Evolutionary conservation across 2,113 vertebrate species (phyloP), one percentile per base, ranked within the genome.

Genomic region (Eleginops maclovinus): DNA sequence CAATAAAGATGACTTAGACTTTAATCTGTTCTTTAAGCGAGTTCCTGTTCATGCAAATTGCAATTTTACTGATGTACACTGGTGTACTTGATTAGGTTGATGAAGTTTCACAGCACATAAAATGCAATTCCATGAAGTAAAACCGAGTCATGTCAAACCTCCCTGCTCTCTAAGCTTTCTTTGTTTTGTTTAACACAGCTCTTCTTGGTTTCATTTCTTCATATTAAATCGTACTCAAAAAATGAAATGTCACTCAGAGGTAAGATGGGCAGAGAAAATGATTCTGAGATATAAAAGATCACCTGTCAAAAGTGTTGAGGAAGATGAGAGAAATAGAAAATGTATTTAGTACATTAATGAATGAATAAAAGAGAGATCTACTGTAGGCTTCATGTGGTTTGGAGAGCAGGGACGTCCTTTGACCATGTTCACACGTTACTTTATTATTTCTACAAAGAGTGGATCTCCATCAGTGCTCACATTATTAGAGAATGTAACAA

Each of bases 401-500:
- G 24, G 43, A 24, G 16, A 12, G 3, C 10, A 41, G 15, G 10
- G 16, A 41, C 1, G 16, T 44, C 44, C 12, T 65, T 44, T 44
- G 36, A 64, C 55, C 36, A 46, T n/a, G 16, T n/a, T 62, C 14
- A 46, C 2, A n/a, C 5, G 19, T 24, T 54, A 14, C 9, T 69
- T 21, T 3, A 2, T 71, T 65, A 51, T 24, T 36, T 14, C 36
- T 16, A 8, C 4, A 55, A 67, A 73, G 31, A 74, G 26, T 17
- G 17, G 50, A 55, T 22, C 62, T 67, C 53, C 46, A 53, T 72
- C 61, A 43, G 19, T 13, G 5, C 14, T 60, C 28, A 74, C 41
- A 75, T 46, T 41, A 75, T 46, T 41, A 54, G 13, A 24, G 7
- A 41, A 21, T 59, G 46, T 54, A 68, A 64, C 13, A 77, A 49